Evolutionary conservation across 2,888 invertebrate genomes (phyloP).

Genomic region (Mimas tiliae): DNA sequence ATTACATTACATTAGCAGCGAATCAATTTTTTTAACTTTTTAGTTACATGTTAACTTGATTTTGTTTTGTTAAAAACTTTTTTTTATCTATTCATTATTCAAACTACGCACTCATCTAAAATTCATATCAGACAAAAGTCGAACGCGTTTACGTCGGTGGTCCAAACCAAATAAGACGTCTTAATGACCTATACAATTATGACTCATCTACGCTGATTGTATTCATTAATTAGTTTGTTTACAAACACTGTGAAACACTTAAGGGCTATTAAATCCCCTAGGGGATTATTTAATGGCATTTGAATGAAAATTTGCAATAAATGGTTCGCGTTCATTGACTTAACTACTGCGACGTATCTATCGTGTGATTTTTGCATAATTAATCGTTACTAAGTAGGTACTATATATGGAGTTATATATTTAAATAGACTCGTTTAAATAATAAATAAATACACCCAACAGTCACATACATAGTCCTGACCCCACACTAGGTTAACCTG

Average conservation of each 20-base stretch:
- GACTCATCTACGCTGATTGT: constrained; percentile 27
- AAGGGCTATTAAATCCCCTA: constrained; percentile 28
- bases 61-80: too few species aligned
- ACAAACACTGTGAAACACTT: constrained; percentile 32
- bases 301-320: constrained; percentile 8
- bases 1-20: too few species aligned
- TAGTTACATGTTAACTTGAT: too few species aligned
- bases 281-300: constrained; percentile 4
- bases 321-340: neutral
- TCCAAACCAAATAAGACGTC: constrained; percentile 35
- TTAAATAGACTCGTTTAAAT: too few species aligned
- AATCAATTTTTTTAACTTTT: too few species aligned
- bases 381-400: too few species aligned
- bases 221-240: constrained; percentile 37
- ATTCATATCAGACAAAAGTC: neutral
- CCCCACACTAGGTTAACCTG: too few species aligned
- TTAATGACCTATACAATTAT: constrained; percentile 36
- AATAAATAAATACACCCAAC: too few species aligned
- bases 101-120: neutral
- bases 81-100: too few species aligned
- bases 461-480: too few species aligned
- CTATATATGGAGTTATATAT: too few species aligned
- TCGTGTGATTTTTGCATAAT: too few species aligned
- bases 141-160: constrained; percentile 37
- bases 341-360: neutral